A percentile compares a stretch with the other conserved stretches of the same genome.
Conservation (phyloP, 1,140 invertebrate species). For the Agrilus planipennis region DNA sequence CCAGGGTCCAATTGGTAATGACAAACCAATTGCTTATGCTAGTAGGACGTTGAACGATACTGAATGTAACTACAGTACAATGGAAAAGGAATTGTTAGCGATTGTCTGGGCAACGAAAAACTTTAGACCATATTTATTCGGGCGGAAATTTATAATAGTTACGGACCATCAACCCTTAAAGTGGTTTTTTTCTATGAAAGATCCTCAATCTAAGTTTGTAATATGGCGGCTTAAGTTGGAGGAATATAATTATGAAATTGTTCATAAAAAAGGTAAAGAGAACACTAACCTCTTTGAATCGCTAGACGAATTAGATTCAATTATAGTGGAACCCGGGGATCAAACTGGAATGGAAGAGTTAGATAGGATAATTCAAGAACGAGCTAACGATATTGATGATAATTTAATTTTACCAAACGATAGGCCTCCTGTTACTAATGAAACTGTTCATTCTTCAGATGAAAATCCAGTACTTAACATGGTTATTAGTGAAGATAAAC, state of each 20-base stretch:
- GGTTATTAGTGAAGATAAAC: too few species aligned
- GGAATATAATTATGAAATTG: slow-evolving; percentile 5
- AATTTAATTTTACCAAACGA: neutral
- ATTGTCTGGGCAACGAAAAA: neutral
- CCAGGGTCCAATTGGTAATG: too few species aligned
- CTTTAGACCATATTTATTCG: neutral
- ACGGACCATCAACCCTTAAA: slow-evolving; percentile 2
- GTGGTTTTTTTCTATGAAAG: slow-evolving; percentile 1
- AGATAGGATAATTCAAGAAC: too few species aligned
- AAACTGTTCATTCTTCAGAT: neutral
- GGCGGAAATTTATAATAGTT: neutral
- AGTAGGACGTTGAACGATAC: slow-evolving; percentile 5
- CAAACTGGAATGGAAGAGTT: too few species aligned
- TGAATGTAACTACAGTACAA: slow-evolving; percentile 4
- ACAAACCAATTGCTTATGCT: slow-evolving; percentile 9
- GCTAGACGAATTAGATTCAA: too few species aligned
- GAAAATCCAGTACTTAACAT: neutral
- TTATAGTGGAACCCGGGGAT: too few species aligned
- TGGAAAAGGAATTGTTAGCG: slow-evolving; percentile 1
- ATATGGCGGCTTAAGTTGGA: slow-evolving; percentile 16
- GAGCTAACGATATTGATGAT: neutral
- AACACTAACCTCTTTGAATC: slow-evolving; percentile 19
- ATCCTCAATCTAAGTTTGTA: neutral
- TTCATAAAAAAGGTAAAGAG: slow-evolving; percentile 30
- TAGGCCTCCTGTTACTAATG: neutral